phyloP scores from a whole-genome alignment of 1,140 invertebrate genomes.

The Artemia franciscana region DNA sequence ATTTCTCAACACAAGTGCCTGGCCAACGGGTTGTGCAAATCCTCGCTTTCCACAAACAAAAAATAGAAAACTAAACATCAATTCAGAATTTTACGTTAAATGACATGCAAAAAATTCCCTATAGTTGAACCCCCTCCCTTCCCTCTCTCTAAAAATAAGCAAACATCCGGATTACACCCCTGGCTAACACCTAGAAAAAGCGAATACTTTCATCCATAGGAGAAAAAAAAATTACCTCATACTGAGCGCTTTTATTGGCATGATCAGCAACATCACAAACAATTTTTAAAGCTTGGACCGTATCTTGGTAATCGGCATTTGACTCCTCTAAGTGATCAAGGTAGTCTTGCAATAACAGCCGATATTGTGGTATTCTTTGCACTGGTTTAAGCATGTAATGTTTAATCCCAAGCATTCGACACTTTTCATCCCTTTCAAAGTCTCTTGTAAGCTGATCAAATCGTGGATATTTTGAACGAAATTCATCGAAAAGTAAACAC shows the following conservation, averaged over 20 bases:
- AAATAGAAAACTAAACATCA: no score
- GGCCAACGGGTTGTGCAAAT: no score
- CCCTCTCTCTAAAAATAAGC: no score
- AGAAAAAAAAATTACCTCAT: conserved; percentile 24
- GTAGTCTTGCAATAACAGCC: conserved; percentile 39
- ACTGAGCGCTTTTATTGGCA: conserved; percentile 42
- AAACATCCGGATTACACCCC: no score
- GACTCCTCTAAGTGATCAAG: conserved; percentile 30
- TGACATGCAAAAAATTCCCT: no score
- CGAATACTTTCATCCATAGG: not conserved
- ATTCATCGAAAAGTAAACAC: conserved; percentile 32
- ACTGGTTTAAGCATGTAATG: conserved; percentile 55
- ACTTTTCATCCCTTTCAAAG: conserved; percentile 37
- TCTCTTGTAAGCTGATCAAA: conserved; percentile 35
- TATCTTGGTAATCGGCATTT: conserved; percentile 37
- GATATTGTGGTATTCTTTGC: conserved; percentile 31
- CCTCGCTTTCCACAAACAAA: no score
- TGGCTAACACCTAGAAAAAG: not conserved
- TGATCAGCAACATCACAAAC: conserved; percentile 47
- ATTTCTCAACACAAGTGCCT: no score
- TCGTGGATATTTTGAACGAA: conserved; percentile 30
- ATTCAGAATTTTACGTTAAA: no score
- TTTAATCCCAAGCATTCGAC: conserved; percentile 34
- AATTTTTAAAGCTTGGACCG: conserved; percentile 35
- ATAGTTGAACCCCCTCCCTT: no score